Conservation (phyloP, 2,113 vertebrate genomes). For the Numenius arquata region DNA sequence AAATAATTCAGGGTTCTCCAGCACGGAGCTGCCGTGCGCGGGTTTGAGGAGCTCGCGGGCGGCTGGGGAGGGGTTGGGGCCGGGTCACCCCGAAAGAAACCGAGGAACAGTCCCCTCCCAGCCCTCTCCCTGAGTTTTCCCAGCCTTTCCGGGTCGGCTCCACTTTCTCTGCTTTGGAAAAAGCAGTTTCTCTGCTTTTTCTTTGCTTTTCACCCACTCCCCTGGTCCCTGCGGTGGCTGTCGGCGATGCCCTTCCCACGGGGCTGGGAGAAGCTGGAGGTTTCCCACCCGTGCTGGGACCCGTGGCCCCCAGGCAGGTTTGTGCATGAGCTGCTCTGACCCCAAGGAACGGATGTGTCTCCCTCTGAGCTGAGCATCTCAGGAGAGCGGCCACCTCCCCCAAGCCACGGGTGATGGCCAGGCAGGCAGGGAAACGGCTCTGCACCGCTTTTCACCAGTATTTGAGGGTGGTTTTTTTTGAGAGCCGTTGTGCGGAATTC, state of each 20-base stretch:
- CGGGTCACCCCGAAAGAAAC: not conserved
- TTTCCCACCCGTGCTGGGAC: fast-evolving
- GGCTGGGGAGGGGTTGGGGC: not conserved
- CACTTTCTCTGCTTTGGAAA: not conserved
- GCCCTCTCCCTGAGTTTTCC: not conserved
- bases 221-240: not conserved
- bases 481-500: not conserved
- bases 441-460: not conserved
- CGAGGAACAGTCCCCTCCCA: not conserved
- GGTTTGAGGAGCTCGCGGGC: not conserved
- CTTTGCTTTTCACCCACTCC: too few species aligned
- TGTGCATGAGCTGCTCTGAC: not conserved
- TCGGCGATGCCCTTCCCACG: fast-evolving
- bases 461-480: not conserved
- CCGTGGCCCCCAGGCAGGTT: fast-evolving
- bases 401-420: not conserved
- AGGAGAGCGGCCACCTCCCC: fast-evolving
- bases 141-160: not conserved
- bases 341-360: too few species aligned
- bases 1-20: not conserved
- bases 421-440: fast-evolving
- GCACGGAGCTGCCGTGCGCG: not conserved
- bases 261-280: not conserved
- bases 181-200: too few species aligned
- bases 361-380: not conserved